A percentile compares a stretch with the other conserved stretches of the same genome.
These are phyloP conservation scores for Actinia equina DNA, from an alignment of 64 coral and sea anemone species.

Conservation along the genomic window DNA sequence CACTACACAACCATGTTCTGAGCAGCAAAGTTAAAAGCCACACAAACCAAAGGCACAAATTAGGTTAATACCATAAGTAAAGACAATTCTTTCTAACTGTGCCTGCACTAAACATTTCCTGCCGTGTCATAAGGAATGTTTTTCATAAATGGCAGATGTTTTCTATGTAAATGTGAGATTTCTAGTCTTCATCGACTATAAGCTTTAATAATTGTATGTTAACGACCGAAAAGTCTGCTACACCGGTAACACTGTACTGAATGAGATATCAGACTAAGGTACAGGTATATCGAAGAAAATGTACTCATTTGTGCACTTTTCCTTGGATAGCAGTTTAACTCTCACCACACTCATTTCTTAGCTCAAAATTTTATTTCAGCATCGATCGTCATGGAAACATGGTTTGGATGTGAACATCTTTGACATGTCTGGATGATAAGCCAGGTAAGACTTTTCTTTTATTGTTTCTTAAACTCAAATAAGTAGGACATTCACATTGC, in stretches of 20 bases:
- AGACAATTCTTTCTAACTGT: not conserved
- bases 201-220: not conserved
- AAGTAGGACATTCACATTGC: too few relatives aligned
- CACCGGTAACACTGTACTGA: not conserved
- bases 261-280: not conserved
- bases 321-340: not conserved
- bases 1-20: too few relatives aligned
- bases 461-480: too few relatives aligned
- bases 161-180: not conserved
- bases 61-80: not conserved
- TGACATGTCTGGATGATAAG: not conserved
- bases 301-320: not conserved
- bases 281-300: too few relatives aligned
- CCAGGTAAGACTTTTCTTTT: not conserved
- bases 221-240: too few relatives aligned
- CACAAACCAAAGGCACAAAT: not conserved
- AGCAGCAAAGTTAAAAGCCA: not conserved
- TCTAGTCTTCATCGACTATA: not conserved
- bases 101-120: not conserved
- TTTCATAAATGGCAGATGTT: not conserved
- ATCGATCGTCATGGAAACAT: not conserved
- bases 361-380: not conserved
- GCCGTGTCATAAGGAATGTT: not conserved
- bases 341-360: not conserved
- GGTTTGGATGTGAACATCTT: not conserved